These are phyloP conservation scores for Meleagris gallopavo DNA, from an alignment of 2,113 vertebrate species.

Conservation along the genomic window DNA sequence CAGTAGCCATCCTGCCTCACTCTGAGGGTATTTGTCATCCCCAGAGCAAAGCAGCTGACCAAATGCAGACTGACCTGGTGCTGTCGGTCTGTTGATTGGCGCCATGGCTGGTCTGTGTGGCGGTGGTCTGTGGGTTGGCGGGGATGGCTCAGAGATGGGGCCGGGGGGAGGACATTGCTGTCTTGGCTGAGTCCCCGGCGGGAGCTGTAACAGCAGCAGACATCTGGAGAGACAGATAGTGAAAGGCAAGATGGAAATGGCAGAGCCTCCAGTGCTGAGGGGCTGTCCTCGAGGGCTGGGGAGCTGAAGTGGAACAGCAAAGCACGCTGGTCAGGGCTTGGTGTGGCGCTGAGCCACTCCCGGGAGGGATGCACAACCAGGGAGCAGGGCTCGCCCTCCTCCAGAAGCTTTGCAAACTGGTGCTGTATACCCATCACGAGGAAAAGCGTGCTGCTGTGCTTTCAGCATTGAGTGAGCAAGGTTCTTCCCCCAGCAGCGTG, in stretches of 20 bases:
- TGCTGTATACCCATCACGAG: background rate
- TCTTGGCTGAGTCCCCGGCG: background rate
- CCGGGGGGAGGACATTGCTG: background rate
- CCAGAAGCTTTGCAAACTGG: background rate
- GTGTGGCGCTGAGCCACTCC: conserved; percentile 44
- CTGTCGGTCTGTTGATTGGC: background rate
- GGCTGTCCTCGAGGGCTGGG: conserved; percentile 48
- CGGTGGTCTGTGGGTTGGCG: background rate
- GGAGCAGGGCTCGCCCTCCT: background rate
- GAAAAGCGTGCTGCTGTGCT: background rate
- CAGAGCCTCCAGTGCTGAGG: conserved; percentile 30
- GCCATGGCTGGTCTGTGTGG: accelerated
- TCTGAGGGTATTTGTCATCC: background rate
- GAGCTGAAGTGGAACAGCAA: conserved; percentile 59
- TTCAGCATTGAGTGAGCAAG: background rate
- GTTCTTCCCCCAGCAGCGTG: background rate
- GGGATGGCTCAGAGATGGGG: background rate
- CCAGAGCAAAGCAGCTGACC: background rate
- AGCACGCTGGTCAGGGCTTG: background rate
- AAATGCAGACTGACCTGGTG: background rate
- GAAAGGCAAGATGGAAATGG: conserved; percentile 48
- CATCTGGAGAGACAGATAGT: conserved; percentile 67
- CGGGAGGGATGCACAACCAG: background rate
- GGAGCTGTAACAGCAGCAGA: conserved; percentile 47
- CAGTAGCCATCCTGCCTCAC: background rate